Percentiles rank a stretch among this genome's conserved stretches.
Conservation (phyloP, 2,888 invertebrate genomes). For the Gryllus longicercus region DNA sequence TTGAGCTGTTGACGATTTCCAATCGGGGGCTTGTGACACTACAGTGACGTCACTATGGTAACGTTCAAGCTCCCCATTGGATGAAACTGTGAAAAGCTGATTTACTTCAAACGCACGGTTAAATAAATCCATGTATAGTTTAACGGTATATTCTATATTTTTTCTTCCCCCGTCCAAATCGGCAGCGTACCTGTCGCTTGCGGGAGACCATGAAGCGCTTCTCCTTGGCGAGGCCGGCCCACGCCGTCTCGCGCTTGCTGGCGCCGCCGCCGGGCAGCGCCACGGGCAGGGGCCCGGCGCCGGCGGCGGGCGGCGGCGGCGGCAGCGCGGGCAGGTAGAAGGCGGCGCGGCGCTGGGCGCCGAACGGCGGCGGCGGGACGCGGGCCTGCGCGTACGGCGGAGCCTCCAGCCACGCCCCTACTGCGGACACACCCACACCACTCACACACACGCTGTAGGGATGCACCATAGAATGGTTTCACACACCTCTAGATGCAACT, state of each 20-base stretch:
- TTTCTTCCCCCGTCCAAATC: too few species aligned
- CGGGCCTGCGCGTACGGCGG: neutral
- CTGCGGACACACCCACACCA: neutral
- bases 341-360: neutral
- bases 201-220: neutral
- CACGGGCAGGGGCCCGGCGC: neutral
- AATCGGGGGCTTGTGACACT: too few species aligned
- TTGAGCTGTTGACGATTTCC: too few species aligned
- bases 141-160: too few species aligned
- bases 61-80: too few species aligned
- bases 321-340: neutral
- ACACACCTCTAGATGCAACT: too few species aligned
- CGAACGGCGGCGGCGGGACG: neutral
- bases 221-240: neutral
- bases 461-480: too few species aligned
- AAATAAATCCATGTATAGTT: too few species aligned
- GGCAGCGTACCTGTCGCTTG: neutral
- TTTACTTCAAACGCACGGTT: too few species aligned
- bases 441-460: too few species aligned
- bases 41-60: too few species aligned
- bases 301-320: neutral
- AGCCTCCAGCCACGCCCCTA: neutral
- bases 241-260: neutral
- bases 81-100: too few species aligned
- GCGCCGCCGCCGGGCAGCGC: neutral